Evolutionary conservation across 2,888 invertebrate species (phyloP).

Genomic region (Rapana venosa): DNA sequence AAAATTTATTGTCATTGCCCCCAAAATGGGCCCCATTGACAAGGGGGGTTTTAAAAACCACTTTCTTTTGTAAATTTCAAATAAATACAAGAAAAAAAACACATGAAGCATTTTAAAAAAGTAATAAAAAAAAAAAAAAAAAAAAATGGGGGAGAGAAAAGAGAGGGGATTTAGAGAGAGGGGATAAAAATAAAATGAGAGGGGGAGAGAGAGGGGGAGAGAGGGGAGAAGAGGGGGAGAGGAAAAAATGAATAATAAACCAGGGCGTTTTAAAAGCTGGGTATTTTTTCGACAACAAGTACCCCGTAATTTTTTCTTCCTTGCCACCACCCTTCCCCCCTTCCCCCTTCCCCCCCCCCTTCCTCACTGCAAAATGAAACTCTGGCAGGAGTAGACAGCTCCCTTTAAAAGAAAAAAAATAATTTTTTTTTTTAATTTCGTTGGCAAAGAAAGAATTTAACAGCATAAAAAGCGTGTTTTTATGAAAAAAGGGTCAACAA

Average conservation of each 20-base stretch:
- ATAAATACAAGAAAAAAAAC: no score
- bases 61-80: no score
- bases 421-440: no score
- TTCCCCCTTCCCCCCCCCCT: not conserved
- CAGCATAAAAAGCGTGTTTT: not conserved
- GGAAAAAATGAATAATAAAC: no score
- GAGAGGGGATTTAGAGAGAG: not conserved
- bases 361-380: not conserved
- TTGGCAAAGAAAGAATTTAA: not conserved
- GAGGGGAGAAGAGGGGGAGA: not conserved
- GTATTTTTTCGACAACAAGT: not conserved
- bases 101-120: no score
- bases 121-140: not conserved
- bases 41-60: no score
- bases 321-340: not conserved
- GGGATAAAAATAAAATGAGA: not conserved
- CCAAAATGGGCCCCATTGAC: no score
- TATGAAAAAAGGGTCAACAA: no score
- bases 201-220: not conserved
- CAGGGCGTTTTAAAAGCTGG: not conserved
- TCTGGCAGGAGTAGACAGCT: not conserved
- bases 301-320: not conserved
- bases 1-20: no score
- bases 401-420: no score
- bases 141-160: not conserved